These are phyloP conservation scores for Leptoteleia sp. DNA, from an alignment of 1,140 invertebrate species.

Conservation along the genomic window DNA sequence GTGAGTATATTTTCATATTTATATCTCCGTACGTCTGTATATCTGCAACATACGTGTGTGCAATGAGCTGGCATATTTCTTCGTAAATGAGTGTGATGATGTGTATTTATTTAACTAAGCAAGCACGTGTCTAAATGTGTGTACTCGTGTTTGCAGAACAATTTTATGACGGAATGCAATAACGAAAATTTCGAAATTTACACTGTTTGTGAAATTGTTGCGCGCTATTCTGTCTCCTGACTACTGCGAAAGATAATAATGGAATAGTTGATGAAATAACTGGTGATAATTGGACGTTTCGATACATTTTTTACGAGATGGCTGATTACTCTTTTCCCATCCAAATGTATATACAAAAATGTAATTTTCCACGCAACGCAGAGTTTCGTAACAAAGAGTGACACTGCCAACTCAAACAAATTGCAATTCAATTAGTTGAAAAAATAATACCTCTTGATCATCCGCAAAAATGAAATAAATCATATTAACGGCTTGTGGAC, in stretches of 20 bases:
- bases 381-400: not conserved
- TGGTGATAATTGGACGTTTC: constrained; percentile 21
- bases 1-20: too few species aligned
- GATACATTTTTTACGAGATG: constrained; percentile 27
- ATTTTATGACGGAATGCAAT: constrained; percentile 7
- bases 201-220: constrained; percentile 22
- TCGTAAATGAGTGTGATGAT: too few species aligned
- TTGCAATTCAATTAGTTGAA: too few species aligned
- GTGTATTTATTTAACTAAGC: too few species aligned
- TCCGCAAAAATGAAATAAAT: too few species aligned
- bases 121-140: too few species aligned
- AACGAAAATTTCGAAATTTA: constrained; percentile 25
- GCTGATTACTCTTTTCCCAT: constrained; percentile 22
- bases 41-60: too few species aligned
- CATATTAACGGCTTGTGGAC: not conserved
- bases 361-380: not conserved
- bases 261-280: constrained; percentile 50
- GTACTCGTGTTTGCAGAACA: too few species aligned
- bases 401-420: too few species aligned
- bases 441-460: too few species aligned
- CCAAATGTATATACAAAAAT: not conserved
- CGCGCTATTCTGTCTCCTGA: not conserved
- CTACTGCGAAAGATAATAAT: constrained; percentile 21
- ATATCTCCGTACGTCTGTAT: too few species aligned
- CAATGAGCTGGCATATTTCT: too few species aligned